phyloP scores from a whole-genome alignment of 2,113 vertebrate species.

The Hassar affinis region DNA sequence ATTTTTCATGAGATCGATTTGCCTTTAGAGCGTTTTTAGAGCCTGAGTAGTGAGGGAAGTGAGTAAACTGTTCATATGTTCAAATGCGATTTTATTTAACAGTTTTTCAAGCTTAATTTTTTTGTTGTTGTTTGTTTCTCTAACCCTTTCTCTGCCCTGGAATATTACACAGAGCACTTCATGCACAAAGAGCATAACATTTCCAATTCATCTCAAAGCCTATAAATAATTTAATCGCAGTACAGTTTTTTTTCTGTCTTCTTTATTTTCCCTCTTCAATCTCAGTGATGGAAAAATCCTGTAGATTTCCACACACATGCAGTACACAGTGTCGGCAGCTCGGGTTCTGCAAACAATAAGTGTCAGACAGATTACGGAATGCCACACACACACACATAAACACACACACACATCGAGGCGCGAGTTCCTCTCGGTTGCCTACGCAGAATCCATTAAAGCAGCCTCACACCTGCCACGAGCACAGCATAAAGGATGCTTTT shows the following conservation, averaged over 20 bases:
- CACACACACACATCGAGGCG: background rate
- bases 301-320: constrained; percentile 18
- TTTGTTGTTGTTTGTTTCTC: background rate
- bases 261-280: background rate
- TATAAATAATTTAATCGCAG: constrained; percentile 8
- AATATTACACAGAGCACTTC: background rate
- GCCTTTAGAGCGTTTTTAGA: too few relatives aligned
- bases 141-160: background rate
- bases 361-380: constrained; percentile 30
- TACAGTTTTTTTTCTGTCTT: background rate
- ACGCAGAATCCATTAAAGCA: constrained; percentile 43
- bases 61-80: background rate
- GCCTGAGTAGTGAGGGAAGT: too few relatives aligned
- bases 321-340: background rate
- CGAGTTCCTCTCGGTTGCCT: constrained; percentile 23
- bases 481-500: constrained; percentile 39
- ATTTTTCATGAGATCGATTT: too few relatives aligned
- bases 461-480: constrained; percentile 39
- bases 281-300: constrained; percentile 9
- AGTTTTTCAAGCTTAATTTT: background rate
- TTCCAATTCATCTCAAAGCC: background rate
- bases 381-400: background rate
- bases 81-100: background rate
- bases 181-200: background rate
- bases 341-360: constrained; percentile 27